These are phyloP conservation scores for Saccostrea echinata DNA, from an alignment of 1,140 invertebrate genomes.

Conservation along the genomic window DNA sequence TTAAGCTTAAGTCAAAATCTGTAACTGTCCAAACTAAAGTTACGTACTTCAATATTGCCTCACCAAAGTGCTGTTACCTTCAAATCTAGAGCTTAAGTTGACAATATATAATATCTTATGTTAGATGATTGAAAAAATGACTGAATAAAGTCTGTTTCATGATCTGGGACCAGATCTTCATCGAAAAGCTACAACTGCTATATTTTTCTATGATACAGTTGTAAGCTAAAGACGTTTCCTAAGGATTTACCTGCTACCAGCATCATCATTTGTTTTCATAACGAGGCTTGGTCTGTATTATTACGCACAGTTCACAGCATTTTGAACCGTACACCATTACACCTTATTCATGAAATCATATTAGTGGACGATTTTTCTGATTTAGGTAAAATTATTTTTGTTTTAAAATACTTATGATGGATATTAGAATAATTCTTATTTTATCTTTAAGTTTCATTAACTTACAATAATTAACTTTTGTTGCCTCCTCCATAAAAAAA, in stretches of 20 bases:
- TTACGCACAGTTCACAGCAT: conserved; percentile 94
- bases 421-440: background rate
- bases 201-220: conserved; percentile 48
- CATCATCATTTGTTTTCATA: conserved; percentile 79
- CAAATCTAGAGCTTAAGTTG: too few species aligned
- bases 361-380: conserved; percentile 97
- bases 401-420: background rate
- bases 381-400: conserved; percentile 86
- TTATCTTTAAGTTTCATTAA: background rate
- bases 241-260: conserved; percentile 70
- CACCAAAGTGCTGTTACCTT: too few species aligned
- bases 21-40: too few species aligned
- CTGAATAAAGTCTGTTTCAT: too few species aligned
- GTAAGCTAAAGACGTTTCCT: conserved; percentile 48
- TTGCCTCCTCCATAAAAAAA: background rate
- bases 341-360: conserved; percentile 93
- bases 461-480: background rate
- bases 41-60: too few species aligned
- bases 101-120: too few species aligned
- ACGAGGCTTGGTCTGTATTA: conserved; percentile 93
- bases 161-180: too few species aligned
- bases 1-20: too few species aligned
- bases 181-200: background rate
- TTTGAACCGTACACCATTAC: conserved; percentile 87
- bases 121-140: too few species aligned